Base-by-base conservation (phyloP, 53 echinoderm and acorn worm species). In the Paelopatides confundens region DNA sequence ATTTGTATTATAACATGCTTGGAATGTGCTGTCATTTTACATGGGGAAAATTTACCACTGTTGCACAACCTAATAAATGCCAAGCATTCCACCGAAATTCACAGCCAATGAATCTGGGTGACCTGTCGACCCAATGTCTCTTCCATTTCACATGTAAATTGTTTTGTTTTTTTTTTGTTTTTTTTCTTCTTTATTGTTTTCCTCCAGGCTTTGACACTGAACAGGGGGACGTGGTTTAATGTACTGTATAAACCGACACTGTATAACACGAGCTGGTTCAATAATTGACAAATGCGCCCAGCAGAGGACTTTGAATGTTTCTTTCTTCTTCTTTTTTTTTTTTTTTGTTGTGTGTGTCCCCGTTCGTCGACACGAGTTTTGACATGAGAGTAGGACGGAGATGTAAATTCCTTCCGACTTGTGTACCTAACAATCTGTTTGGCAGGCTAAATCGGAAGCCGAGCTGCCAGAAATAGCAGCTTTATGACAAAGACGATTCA, bases 41-140 rank as follows among this genome's bases (percentile, higher is more conserved):
- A 21, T 37, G 46, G 74, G n/a, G 21, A 74, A 74, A 39, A 39
- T 74, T 74, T 74, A 74, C 74, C 74, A 74, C 74, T 74, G 74
- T 74, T 74, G 74, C 74, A 74, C 74, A 74, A 74, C 39, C 74
- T 5, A 74, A 74, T 74, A 74, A 74, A 74, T 74, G 40, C 74
- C 74, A 74, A 26, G 46, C 74, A 74, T 74, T 74, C 74, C 74
- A 40, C 74, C 17, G 40, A 74, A 74, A 74, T 46, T 74, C 46
- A 39, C 74, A 14, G 74, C 74, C 47, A 36, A 74, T 46, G 46
- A 74, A 74, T 74, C 74, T 46, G 43, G 74, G 14, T 7, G 74
- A 74, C 74, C 74, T 74, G 39, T 74, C 40, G 37, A 74, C 74
- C 74, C 67, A 39, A 27, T 14, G 37, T 40, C 40, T 74, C 28